These are phyloP conservation scores for Apostichopus parvimensis DNA, from an alignment of 35 echinoderm and acorn worm genomes.

Conservation along the genomic window DNA sequence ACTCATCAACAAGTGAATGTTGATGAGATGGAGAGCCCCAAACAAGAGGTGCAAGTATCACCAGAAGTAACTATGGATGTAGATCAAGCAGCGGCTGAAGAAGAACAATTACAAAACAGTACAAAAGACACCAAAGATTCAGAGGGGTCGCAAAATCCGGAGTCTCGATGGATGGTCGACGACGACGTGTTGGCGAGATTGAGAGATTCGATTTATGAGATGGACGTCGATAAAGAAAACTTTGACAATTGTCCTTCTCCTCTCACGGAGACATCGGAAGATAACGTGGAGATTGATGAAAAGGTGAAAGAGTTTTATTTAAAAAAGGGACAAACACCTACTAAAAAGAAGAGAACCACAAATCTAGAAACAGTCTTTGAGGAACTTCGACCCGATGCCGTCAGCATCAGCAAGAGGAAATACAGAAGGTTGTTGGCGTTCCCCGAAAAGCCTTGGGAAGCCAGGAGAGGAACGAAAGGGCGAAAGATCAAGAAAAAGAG, in stretches of 20 bases:
- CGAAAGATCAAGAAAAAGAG: conserved; percentile 1
- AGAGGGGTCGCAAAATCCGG: background rate
- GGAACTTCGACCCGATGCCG: background rate
- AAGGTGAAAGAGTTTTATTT: conserved; percentile 41
- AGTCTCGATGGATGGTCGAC: background rate
- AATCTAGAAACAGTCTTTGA: conserved; percentile 49
- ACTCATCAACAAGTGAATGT: background rate
- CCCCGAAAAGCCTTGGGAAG: conserved; percentile 35
- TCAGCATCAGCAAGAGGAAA: conserved; percentile 12
- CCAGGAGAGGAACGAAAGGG: background rate
- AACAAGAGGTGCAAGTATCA: background rate
- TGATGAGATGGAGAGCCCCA: background rate
- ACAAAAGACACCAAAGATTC: background rate
- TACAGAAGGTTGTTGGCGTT: conserved; percentile 24
- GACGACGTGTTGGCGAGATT: background rate
- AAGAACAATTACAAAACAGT: background rate
- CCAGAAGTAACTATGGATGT: background rate
- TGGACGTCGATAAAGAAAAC: background rate
- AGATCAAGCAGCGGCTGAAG: background rate
- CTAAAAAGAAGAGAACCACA: conserved; percentile 15
- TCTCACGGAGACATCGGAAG: background rate
- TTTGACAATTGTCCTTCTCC: background rate
- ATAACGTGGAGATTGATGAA: conserved; percentile 15
- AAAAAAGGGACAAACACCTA: conserved; percentile 10
- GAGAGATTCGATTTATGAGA: background rate